These are phyloP conservation scores for Metallyticus violacea DNA, from an alignment of 2,888 invertebrate genomes.

Conservation along the genomic window DNA sequence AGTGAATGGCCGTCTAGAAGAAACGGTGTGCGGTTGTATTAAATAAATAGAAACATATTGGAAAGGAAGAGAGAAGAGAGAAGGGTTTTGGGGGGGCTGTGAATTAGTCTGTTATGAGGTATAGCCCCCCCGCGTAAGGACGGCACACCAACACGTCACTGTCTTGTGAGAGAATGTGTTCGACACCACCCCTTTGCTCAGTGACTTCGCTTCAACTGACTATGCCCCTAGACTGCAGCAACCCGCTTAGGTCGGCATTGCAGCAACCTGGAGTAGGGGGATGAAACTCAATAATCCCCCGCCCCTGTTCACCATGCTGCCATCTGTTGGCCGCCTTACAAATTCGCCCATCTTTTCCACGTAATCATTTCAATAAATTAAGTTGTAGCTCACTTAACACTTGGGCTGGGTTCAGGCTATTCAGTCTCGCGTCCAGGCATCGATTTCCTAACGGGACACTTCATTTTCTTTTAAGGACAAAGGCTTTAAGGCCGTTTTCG, in stretches of 20 bases:
- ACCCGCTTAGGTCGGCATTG: constrained; percentile 29
- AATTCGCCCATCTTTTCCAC: too few relatives aligned
- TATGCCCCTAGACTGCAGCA: constrained; percentile 30
- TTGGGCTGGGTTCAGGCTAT: too few relatives aligned
- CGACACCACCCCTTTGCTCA: background rate
- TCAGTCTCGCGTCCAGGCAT: too few relatives aligned
- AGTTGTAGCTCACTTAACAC: too few relatives aligned
- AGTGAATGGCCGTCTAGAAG: background rate
- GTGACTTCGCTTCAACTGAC: background rate
- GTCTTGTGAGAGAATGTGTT: background rate
- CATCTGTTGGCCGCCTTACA: background rate
- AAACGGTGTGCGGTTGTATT: background rate
- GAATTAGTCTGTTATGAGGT: constrained; percentile 14
- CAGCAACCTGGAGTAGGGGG: constrained; percentile 20
- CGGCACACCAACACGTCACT: background rate
- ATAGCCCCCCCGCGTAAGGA: constrained; percentile 25
- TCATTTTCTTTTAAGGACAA: too few relatives aligned
- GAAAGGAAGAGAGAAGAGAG: constrained; percentile 24
- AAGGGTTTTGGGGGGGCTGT: constrained; percentile 25
- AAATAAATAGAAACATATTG: background rate
- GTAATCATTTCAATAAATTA: too few relatives aligned
- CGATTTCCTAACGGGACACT: too few relatives aligned
- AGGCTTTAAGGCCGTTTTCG: too few relatives aligned
- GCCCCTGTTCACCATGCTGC: background rate
- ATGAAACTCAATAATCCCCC: constrained; percentile 16